A percentile compares a stretch with the other conserved stretches of the same genome.
Evolutionary conservation across 2,113 vertebrate genomes (phyloP).

Genomic region (Cyanoderma ruficeps): DNA sequence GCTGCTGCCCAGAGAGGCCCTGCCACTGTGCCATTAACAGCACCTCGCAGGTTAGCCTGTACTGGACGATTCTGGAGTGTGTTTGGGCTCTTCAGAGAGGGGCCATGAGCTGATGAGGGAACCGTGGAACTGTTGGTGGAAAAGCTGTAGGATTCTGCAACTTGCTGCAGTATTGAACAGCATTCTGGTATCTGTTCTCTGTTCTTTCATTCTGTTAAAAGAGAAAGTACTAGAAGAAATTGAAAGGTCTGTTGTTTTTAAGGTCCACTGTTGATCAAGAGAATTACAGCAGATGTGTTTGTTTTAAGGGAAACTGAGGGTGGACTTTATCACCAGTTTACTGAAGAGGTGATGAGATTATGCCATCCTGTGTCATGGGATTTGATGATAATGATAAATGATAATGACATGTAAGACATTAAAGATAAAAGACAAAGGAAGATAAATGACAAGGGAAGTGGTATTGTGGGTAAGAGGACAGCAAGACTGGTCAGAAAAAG

Average conservation of each 20-base stretch:
- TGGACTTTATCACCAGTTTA: neutral
- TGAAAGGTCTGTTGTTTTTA: neutral
- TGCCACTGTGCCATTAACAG: neutral
- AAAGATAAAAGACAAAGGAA: too few relatives aligned
- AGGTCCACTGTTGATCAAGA: neutral
- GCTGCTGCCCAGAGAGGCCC: neutral
- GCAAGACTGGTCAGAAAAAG: neutral
- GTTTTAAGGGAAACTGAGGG: neutral
- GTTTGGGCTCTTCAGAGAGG: neutral
- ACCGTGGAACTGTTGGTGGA: neutral
- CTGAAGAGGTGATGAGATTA: neutral
- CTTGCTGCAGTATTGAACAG: neutral
- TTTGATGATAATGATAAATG: too few relatives aligned
- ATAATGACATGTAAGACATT: too few relatives aligned
- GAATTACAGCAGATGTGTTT: neutral
- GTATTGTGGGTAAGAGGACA: neutral
- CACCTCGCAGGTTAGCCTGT: fast-evolving
- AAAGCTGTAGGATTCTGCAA: neutral
- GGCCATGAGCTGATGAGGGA: neutral
- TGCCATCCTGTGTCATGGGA: neutral
- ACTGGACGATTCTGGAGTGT: neutral
- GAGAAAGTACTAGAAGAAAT: neutral
- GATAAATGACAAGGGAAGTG: neutral
- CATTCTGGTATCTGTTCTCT: neutral
- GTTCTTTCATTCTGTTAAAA: neutral